These are phyloP conservation scores for Pocillopora grandis DNA, from an alignment of 92 coral and sea anemone genomes.

Conservation along the genomic window DNA sequence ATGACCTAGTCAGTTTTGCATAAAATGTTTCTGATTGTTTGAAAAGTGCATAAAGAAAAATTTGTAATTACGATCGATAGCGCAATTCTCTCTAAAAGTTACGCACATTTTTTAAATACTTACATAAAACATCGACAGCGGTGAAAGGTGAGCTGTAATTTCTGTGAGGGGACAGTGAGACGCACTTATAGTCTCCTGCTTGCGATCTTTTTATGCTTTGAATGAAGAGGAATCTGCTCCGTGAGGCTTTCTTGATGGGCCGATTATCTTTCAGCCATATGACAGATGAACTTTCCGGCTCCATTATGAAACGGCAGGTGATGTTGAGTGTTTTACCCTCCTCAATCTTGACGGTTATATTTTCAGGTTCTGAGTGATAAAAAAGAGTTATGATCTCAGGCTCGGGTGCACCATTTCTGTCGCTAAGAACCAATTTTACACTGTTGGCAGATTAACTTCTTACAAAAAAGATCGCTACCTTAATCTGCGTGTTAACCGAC, in stretches of 20 bases:
- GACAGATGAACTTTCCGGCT: neutral
- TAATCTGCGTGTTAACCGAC: too few species aligned
- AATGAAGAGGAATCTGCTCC: neutral
- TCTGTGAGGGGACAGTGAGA: conserved; percentile 30
- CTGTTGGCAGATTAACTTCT: too few species aligned
- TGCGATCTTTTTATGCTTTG: conserved; percentile 44
- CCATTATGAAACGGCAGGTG: conserved; percentile 10
- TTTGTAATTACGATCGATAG: too few species aligned
- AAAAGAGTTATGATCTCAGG: neutral
- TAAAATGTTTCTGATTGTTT: too few species aligned
- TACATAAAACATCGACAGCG: conserved; percentile 56
- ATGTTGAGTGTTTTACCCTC: conserved; percentile 21
- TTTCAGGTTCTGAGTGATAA: conserved; percentile 37
- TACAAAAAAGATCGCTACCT: too few species aligned
- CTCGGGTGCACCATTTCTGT: too few species aligned
- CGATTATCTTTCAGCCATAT: conserved; percentile 11
- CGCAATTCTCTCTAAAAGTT: neutral
- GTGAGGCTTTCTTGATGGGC: neutral
- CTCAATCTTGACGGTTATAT: neutral
- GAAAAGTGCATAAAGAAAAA: too few species aligned
- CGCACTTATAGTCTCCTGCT: conserved; percentile 59
- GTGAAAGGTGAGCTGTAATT: conserved; percentile 28
- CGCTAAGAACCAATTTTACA: too few species aligned
- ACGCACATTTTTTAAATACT: conserved; percentile 10
- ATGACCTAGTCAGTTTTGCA: too few species aligned